Base-by-base conservation (phyloP, 2,113 vertebrate genomes). In the Potamarius usumacintae region DNA sequence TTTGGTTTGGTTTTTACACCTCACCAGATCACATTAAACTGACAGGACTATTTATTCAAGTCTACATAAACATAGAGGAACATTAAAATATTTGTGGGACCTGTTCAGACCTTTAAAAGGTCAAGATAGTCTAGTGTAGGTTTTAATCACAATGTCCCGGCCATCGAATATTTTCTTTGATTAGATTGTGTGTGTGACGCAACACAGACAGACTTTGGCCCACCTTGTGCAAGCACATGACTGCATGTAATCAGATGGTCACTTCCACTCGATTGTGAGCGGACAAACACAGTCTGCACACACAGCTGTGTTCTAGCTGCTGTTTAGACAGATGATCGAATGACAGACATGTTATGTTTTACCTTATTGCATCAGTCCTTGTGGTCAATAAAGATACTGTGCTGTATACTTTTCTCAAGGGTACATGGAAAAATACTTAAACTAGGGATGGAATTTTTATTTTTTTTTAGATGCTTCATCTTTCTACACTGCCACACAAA, bases 231-330 rank as follows among this genome's bases (percentile, higher is more conserved):
- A 82, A 15, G 17, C 12, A 27, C 52, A 80, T 67, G 34, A 63
- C 86, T 48, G 58, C 17, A 58, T n/a, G 27, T 85, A 60, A 17
- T 4, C 52, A 15, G 27, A 74, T 74, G n/a, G 6, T 63, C 4
- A 72, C 34, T 34, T 15, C 20, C 42, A 55, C 30, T 72, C 5
- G 30, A 30, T 30, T 30, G 30, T 30, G 30, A 30, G 30, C 30
- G 30, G 12, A n/a, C 71, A 65, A 58, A 72, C 48, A 34, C 27
- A 20, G 25, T 78, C 48, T 77, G 80, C 88, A 85, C 60, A 91
- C 88, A 89, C 88, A 91, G 89, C 69, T 88, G 89, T 55, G 63
- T 85, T 86, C 63, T 81, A 79, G 50, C n/a, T 71, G 50, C 50
- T 63, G 34, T 55, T 89, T 34, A 77, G 82, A 83, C 72, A 77